These are phyloP conservation scores for Sesia bembeciformis DNA, from an alignment of 2,888 invertebrate species.

Conservation along the genomic window DNA sequence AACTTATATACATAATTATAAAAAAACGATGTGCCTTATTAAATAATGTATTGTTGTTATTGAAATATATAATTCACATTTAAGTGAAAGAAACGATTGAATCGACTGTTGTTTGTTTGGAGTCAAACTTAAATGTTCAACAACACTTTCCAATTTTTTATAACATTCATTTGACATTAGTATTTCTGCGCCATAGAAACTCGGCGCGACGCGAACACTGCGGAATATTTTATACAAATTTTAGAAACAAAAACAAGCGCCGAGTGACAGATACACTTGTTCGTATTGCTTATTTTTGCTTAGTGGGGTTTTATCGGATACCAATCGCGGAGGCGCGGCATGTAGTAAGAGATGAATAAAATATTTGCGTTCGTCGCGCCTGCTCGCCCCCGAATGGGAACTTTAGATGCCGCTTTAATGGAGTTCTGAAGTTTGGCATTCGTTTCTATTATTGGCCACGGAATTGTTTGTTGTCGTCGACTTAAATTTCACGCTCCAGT, in stretches of 20 bases:
- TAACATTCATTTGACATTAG: constrained; percentile 4
- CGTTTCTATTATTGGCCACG: constrained; percentile 56
- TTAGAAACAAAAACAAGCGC: constrained; percentile 68
- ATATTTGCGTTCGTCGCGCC: constrained; percentile 55
- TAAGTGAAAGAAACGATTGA: too few species aligned
- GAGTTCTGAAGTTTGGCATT: constrained; percentile 63
- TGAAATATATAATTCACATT: too few species aligned
- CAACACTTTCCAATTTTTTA: background rate
- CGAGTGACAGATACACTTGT: constrained; percentile 71
- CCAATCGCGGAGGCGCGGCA: constrained; percentile 54
- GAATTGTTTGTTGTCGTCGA: constrained; percentile 61
- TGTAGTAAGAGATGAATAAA: constrained; percentile 63
- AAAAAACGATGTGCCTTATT: too few species aligned
- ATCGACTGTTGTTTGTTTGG: too few species aligned
- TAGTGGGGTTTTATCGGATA: constrained; percentile 60
- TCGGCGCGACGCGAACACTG: constrained; percentile 37
- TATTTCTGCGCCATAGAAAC: background rate
- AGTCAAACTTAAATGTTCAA: too few species aligned
- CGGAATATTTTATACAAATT: constrained; percentile 74
- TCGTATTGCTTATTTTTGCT: constrained; percentile 66
- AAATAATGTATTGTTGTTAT: too few species aligned
- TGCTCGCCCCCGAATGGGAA: constrained; percentile 53
- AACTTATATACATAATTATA: too few species aligned
- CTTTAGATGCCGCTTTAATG: constrained; percentile 58
- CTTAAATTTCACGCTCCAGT: constrained; percentile 60